Percentiles rank a stretch among this genome's conserved stretches.
phyloP scores from a whole-genome alignment of 2,113 vertebrate species.

The Trematocara macrostoma region DNA sequence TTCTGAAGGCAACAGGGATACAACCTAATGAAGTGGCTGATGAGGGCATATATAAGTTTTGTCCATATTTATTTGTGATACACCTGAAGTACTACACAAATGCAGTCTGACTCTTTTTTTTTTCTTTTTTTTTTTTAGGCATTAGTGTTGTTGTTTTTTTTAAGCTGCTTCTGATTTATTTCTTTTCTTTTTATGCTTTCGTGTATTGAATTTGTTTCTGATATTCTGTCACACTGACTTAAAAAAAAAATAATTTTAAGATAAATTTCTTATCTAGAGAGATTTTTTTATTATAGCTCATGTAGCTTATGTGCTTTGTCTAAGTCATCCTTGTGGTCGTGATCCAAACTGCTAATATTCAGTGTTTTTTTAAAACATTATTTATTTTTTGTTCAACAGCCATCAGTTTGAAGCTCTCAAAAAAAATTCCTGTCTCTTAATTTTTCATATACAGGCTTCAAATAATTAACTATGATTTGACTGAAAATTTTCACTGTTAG shows the following conservation, averaged over 20 bases:
- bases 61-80: not conserved
- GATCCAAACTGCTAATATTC: not conserved
- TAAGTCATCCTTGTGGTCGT: not conserved
- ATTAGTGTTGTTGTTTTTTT: accelerated
- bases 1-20: not conserved
- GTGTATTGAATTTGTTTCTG: no score
- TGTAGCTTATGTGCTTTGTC: not conserved
- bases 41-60: not conserved
- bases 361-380: not conserved
- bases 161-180: not conserved
- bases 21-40: not conserved
- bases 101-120: not conserved
- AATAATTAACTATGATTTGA: not conserved
- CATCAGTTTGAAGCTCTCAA: not conserved
- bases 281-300: not conserved
- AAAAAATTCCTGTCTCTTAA: not conserved
- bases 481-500: not conserved
- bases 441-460: not conserved
- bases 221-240: no score
- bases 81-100: not conserved
- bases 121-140: not conserved
- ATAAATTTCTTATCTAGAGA: no score
- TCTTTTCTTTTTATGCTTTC: not conserved
- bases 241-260: no score
- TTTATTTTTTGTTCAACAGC: not conserved